Evolutionary conservation across 2,797 vertebrate genomes (phyloP).

Genomic region (Alcedo quadribrachys): DNA sequence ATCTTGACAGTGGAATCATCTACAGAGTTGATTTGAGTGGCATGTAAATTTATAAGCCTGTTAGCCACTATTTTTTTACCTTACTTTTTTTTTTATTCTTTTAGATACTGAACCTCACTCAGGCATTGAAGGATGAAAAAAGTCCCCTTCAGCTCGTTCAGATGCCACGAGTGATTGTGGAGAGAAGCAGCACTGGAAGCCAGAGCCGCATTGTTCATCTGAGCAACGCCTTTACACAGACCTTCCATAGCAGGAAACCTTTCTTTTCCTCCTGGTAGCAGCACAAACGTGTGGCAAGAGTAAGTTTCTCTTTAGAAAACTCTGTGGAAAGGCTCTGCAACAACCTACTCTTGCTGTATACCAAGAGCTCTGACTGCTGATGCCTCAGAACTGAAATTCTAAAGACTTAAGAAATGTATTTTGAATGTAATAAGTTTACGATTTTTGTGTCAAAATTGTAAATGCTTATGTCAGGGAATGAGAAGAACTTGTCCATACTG

Average conservation of each 20-base stretch:
- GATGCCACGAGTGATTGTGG: conserved; percentile 96
- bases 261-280: conserved; percentile 96
- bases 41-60: neutral
- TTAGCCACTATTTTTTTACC: neutral
- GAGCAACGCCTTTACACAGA: conserved; percentile 92
- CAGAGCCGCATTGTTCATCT: conserved; percentile 91
- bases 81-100: conserved; percentile 1
- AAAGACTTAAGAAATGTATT: conserved; percentile 68
- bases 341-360: conserved; percentile 53
- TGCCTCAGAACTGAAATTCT: conserved; percentile 68
- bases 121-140: conserved; percentile 91
- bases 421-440: conserved; percentile 84
- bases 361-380: conserved; percentile 58
- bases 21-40: neutral
- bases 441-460: conserved; percentile 78
- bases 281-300: neutral
- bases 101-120: conserved; percentile 94
- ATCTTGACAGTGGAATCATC: neutral
- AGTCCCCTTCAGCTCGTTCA: conserved; percentile 94
- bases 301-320: conserved; percentile 35
- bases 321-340: conserved; percentile 48
- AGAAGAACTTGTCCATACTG: conserved; percentile 63
- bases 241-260: conserved; percentile 94
- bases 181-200: conserved; percentile 86
- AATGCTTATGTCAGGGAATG: conserved; percentile 79